Evolutionary conservation across 2,888 invertebrate species (phyloP), one percentile per base, ranked within the genome.

Genomic region (Hirudinaria manillensis): DNA sequence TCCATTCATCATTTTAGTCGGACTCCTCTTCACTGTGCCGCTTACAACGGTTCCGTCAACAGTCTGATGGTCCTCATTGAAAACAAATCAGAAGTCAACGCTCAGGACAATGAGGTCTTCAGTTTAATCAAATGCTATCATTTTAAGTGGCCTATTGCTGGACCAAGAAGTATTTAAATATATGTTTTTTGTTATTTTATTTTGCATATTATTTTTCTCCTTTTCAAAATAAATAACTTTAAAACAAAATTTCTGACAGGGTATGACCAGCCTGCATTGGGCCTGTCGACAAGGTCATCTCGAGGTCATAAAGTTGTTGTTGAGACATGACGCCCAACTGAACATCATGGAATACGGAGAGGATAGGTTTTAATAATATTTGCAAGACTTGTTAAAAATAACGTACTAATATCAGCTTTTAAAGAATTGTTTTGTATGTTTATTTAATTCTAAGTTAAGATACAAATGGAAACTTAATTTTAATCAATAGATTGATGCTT

Each of bases 41-140:
- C 85, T 0, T 85, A 83, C 79, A 83, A 83, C 21, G 85, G 85
- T 10, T 83, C 81, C 79, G 83, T 85, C 6, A 85, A 84, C 78
- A 85, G 85, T 81, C 83, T 85, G 82, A 84, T 84, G n/a, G 83
- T 83, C 21, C 78, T 86, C 32, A 81, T 86, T 77, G 85, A 85
- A 78, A 82, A 84, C 76, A 81, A 82, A 53, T 83, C 84, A 19
- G 82, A 85, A 75, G 80, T 82, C 24, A 83, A 85, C 78, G 80
- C 82, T 24, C 83, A 83, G 75, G 85, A 86, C 76, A 81, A 80
- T 74, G 85, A 85, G 82, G 85, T 85, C 77, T 70, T 75, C 29
- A 61, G 13, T 56, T 56, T 56, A 27, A 56, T 24, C 27, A 7
- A 29, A n/a, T 68, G 16, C 29, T 34, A 34, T 13, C 13, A 27